Base-by-base conservation (phyloP, 2,888 invertebrate genomes). In the Baronia brevicornis region DNA sequence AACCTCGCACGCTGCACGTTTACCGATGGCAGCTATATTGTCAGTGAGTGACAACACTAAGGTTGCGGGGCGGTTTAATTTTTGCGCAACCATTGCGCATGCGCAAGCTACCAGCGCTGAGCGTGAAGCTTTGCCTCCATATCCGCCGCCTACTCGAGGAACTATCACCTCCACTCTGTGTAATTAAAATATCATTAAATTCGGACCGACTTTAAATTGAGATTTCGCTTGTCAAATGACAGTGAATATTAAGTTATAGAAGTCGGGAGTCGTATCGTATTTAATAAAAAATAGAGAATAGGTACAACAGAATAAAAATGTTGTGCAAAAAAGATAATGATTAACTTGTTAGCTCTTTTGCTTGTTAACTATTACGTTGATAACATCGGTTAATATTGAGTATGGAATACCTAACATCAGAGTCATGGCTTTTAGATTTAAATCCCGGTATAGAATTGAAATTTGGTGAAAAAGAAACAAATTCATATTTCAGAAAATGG, bases 141-240 rank as follows among this genome's bases (percentile, higher is more conserved):
- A 96, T 0, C 80, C 92, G 5, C 96, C 96, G 2, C 96, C 96
- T 2, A 95, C 47, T 20, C 95, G 88, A 3, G 89, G 85, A 0
- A 93, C 91, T 22, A 79, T 70, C 0, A 95, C 74, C 41, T 91
- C 88, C n/a, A 95, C 86, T 26, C 93, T 91, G 51, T 6, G 58
- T 49, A 26, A 17, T 18, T 5, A 8, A 17, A 5, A 36, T 19
- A 12, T 4, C 17, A 17, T 5, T 17, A 17, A 17, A 17, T 17
- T 6, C 6, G 17, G 5, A 17, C 17, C 6, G 6, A 6, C 5
- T 17, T 6, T 17, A n/a, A n/a, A n/a, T n/a, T n/a, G n/a, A n/a
- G n/a, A n/a, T n/a, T n/a, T n/a, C n/a, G n/a, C n/a, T n/a, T n/a
- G n/a, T n/a, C n/a, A n/a, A n/a, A n/a, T n/a, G n/a, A n/a, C n/a